Percentiles rank a stretch among this genome's conserved stretches.
Conservation (phyloP, 2,888 invertebrate species). For the Caenorhabditis virilis region DNA sequence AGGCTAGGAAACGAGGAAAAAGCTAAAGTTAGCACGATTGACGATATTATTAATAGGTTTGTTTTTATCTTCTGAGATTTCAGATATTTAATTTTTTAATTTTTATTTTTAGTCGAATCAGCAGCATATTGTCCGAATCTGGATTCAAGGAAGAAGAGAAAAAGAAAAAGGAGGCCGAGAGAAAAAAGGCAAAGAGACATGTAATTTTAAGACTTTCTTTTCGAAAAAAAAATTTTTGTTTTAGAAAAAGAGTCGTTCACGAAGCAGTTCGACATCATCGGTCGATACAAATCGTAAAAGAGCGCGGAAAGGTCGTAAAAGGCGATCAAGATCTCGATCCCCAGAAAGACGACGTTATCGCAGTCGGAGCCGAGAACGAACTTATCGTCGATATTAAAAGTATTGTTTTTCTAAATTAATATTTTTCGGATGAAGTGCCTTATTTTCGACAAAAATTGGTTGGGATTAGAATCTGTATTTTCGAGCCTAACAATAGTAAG, state of each 20-base stretch:
- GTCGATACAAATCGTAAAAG: slow-evolving; percentile 12
- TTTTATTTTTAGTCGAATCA: slow-evolving; percentile 10
- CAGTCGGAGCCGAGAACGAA: slow-evolving; percentile 19
- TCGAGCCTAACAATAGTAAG: no score
- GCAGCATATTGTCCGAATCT: slow-evolving; percentile 33
- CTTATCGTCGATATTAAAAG: slow-evolving; percentile 9
- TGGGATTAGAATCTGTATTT: no score
- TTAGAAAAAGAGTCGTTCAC: slow-evolving; percentile 24
- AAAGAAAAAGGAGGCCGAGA: slow-evolving; percentile 6
- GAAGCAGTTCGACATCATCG: slow-evolving; percentile 10
- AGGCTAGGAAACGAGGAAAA: slow-evolving; percentile 1
- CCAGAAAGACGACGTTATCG: slow-evolving; percentile 1
- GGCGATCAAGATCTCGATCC: slow-evolving; percentile 8
- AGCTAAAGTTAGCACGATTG: slow-evolving; percentile 19
- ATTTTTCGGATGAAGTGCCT: neutral
- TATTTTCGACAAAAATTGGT: neutral
- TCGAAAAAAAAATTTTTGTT: slow-evolving; percentile 8
- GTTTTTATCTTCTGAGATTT: neutral
- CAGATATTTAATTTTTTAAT: neutral
- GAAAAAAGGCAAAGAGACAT: slow-evolving; percentile 18
- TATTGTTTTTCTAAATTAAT: neutral
- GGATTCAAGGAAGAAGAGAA: slow-evolving; percentile 20
- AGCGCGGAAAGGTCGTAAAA: slow-evolving; percentile 6
- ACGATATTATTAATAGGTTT: slow-evolving; percentile 37
- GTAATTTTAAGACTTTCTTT: slow-evolving; percentile 11